Base-by-base conservation (phyloP, 2,888 invertebrate species). In the Hydroisotoma schaefferi region DNA sequence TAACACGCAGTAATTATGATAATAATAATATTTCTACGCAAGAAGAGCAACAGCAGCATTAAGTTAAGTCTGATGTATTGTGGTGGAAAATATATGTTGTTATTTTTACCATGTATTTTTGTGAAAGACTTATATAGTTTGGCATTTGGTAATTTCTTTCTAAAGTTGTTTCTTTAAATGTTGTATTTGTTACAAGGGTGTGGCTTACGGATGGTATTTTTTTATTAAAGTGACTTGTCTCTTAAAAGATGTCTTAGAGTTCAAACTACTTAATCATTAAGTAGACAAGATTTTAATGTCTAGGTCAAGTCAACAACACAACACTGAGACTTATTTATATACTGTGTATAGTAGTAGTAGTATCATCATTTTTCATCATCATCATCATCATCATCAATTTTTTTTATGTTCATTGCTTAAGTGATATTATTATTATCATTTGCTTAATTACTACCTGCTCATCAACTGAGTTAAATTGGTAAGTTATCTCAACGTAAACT, bases 321-420 rank as follows among this genome's bases (percentile, higher is more conserved):
- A 52, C 51, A 52, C 51, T 27, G 37, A 52, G 49, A 52, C 51
- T 52, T 52, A 28, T 33, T 40, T 40, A 40, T 20, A 40, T 40
- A 40, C 40, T 40, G n/a, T n/a, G n/a, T n/a, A n/a, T n/a, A n/a
- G n/a, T n/a, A n/a, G n/a, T n/a, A n/a, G n/a, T 26, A 52, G 40
- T 33, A 52, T 57, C 56, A 57, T 54, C 53, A 40, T 40, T 40
- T 15, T 40, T 57, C 57, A 57, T 61, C 61, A 61, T 61, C 62
- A 63, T 63, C 63, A 59, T 63, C 59, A 56, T 63, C 55, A 51
- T 58, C 52, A 40, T 51, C 47, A 51, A 22, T 43, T 48, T 56
- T 56, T 44, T 44, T 44, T 56, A 56, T 56, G 40, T 57, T 20
- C 33, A 47, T 49, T 58, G 52, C 55, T 18, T 56, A n/a, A n/a